A percentile compares a stretch with the other conserved stretches of the same genome.
These are phyloP conservation scores for Oryctes rhinoceros DNA, from an alignment of 1,140 invertebrate species.

Conservation along the genomic window DNA sequence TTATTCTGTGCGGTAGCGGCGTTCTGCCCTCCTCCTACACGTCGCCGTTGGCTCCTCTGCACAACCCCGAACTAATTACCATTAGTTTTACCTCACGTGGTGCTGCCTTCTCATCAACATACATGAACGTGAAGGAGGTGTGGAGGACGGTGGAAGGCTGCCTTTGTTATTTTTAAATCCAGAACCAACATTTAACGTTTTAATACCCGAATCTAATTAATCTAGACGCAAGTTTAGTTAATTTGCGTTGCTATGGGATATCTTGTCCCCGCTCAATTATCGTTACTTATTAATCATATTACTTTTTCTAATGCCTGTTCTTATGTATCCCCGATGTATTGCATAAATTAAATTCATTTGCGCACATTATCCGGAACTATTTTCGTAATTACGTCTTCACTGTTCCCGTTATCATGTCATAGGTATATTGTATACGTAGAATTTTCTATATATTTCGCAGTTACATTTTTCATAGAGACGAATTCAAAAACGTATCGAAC, in stretches of 20 bases:
- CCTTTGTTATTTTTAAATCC: conserved; percentile 44
- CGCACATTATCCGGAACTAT: too few relatives aligned
- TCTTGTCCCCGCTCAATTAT: too few relatives aligned
- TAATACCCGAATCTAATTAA: not conserved
- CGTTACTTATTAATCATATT: too few relatives aligned
- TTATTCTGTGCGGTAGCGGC: conserved; percentile 39
- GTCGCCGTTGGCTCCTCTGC: not conserved
- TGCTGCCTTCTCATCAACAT: conserved; percentile 4
- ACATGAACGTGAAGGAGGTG: not conserved
- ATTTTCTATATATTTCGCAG: too few relatives aligned
- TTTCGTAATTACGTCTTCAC: too few relatives aligned
- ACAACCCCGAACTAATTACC: conserved; percentile 40
- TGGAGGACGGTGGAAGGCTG: not conserved
- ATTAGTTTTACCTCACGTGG: conserved; percentile 37
- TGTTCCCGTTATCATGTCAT: too few relatives aligned
- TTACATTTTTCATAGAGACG: too few relatives aligned
- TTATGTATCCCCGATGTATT: too few relatives aligned
- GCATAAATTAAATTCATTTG: too few relatives aligned
- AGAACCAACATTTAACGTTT: conserved; percentile 7
- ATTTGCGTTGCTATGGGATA: not conserved
- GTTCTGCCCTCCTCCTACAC: conserved; percentile 6
- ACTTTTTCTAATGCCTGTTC: too few relatives aligned
- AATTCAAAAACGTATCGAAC: too few relatives aligned
- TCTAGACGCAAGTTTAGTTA: not conserved
- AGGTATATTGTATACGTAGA: too few relatives aligned